Evolutionary conservation across 2,797 vertebrate genomes (phyloP), one percentile per base, ranked within the genome.

Genomic region (Sparus aurata): DNA sequence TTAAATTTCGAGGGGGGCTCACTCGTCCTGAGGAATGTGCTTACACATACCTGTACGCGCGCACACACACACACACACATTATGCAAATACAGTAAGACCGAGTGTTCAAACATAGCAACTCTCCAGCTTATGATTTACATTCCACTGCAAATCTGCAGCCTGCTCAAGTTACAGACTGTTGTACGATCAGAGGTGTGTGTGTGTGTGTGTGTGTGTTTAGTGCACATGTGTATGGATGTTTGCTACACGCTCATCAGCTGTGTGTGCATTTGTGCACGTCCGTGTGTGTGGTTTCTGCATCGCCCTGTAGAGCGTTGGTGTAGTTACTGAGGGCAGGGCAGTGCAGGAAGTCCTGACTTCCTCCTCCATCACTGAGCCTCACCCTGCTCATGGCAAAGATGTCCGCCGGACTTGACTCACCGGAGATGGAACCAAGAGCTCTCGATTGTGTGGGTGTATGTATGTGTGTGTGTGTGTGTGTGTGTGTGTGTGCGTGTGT

Each of bases 291-390:
- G 27, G 25, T 57, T 57, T 69, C n/a, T 76, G 58, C 15, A 27
- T 82, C 65, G 67, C 30, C 38, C 30, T 49, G 53, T 53, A 52
- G 62, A 65, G 49, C 50, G 64, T 77, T 62, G 60, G 85, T 89
- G 83, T 79, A 12, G 64, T 73, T 74, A 77, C 79, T 79, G 70
- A 85, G 83, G 86, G 87, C 80, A 78, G 87, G 85, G 90, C 62
- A 50, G 76, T 15, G 12, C 85, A 93, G 92, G 90, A 92, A 91
- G 89, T 75, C 72, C 47, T 5, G 43, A 86, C 89, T 89, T 90
- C 88, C 90, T 88, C 79, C 77, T 67, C 64, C 79, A 83, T 90
- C 84, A 77, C 73, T 52, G 76, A 82, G 47, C 79, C 63, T 83
- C 80, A 69, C 82, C 82, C 87, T 80, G 73, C 73, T 86, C 54